Conservation (phyloP, 2,888 invertebrate species). For the Mycalesis mineus region DNA sequence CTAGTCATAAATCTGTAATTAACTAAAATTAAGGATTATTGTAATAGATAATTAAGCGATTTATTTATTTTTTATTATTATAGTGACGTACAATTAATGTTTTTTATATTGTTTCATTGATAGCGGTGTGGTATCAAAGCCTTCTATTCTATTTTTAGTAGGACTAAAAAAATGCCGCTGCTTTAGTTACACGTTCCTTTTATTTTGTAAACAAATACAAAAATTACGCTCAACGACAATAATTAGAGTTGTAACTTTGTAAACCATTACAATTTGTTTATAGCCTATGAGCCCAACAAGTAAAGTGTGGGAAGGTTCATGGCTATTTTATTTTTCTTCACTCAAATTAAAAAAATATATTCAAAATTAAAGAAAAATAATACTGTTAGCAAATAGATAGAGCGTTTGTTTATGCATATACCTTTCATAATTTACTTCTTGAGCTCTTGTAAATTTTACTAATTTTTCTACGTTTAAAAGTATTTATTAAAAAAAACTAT, state of each 20-base stretch:
- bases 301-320: background rate
- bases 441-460: background rate
- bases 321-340: too few species aligned
- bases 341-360: too few species aligned
- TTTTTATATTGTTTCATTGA: background rate
- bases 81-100: background rate
- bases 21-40: slow-evolving; percentile 23
- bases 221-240: slow-evolving; percentile 60
- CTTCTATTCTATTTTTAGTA: too few species aligned
- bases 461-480: background rate
- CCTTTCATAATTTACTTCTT: background rate
- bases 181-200: background rate
- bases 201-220: slow-evolving; percentile 34
- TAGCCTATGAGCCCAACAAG: background rate
- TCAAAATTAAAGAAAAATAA: too few species aligned
- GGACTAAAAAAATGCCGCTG: too few species aligned
- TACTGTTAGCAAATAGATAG: background rate
- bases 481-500: background rate
- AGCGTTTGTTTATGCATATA: too few species aligned
- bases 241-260: slow-evolving; percentile 38
- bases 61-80: slow-evolving; percentile 28
- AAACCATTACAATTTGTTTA: slow-evolving; percentile 17
- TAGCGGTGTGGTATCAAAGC: too few species aligned
- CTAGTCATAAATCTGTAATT: slow-evolving; percentile 61
- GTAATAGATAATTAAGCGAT: slow-evolving; percentile 16